Base-by-base conservation (phyloP, 1,140 invertebrate species). In the Macrotrachela quadricornifera region DNA sequence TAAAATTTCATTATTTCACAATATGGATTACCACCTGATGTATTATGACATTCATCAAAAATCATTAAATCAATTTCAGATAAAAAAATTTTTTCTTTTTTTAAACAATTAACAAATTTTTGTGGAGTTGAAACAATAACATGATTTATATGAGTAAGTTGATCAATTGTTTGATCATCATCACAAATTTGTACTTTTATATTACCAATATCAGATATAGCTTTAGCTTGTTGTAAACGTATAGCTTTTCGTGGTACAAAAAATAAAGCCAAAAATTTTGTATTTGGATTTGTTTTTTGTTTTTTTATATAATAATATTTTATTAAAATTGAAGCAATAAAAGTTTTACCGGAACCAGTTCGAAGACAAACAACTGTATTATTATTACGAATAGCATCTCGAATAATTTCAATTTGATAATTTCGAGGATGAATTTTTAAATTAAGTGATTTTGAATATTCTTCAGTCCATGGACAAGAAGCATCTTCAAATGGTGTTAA, bases 1-100 rank as follows among this genome's bases (percentile, higher is more conserved):
- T 50, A 50, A 36, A 50, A 15, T 50, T 44, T 50, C 49, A 50
- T 50, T n/a, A 50, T 42, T 30, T 50, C 49, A 44, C 44, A 43
- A 36, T 50, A 50, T 14, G 49, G 49, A 44, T 50, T 40, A 1
- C n/a, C 36, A 15, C 44, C 49, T 10, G 43, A n/a, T 14, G 49
- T 50, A 14, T 50, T 40, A 44, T 50, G 49, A 44, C 49, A 51
- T 18, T 51, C 49, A 17, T 51, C 49, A 44, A 51, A 51, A 37
- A 51, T 30, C 13, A 51, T 15, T 41, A 51, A 44, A 13, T n/a
- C 16, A 37, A 51, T 37, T 44, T 37, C 6, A 1, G 36, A 21
- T 15, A 51, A 14, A 8, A 9, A 16, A 6, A 44, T 13, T 11
- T 44, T 21, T 15, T 41, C 37, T 44, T 38, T 12, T 12, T 51